A percentile compares a stretch with the other conserved stretches of the same genome.
Conservation (phyloP, 2,113 vertebrate species). For the Chamaetylas fuelleborni region DNA sequence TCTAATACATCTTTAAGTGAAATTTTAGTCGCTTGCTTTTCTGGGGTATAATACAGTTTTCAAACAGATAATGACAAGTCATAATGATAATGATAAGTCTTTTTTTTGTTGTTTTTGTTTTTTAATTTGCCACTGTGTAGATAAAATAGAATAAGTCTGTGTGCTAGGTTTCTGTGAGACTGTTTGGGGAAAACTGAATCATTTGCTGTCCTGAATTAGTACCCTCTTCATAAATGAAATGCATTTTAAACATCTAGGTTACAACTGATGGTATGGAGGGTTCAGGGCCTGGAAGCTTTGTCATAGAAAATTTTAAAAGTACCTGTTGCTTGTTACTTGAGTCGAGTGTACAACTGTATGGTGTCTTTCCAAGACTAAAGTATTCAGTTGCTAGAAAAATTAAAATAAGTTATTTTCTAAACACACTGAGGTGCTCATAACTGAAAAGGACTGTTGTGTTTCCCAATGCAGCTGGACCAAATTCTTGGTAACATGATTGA, state of each 20-base stretch:
- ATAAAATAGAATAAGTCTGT: neutral
- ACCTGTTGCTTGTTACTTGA: neutral
- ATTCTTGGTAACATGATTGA: slow-evolving; percentile 91
- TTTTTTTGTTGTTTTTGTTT: neutral
- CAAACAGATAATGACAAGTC: neutral
- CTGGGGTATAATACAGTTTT: neutral
- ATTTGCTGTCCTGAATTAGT: neutral
- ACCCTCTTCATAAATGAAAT: neutral
- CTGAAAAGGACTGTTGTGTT: neutral
- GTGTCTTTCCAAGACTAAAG: neutral
- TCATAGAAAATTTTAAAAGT: neutral
- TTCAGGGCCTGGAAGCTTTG: neutral
- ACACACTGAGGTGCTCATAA: neutral
- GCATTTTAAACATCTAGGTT: neutral
- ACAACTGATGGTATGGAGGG: accelerated
- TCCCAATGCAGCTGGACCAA: slow-evolving; percentile 80
- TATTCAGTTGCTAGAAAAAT: neutral
- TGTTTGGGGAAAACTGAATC: neutral
- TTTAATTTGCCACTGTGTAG: neutral
- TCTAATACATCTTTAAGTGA: neutral
- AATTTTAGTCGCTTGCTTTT: neutral
- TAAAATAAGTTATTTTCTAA: neutral
- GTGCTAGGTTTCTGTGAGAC: neutral
- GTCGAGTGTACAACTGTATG: neutral
- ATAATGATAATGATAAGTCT: neutral